Conservation (phyloP, 2,888 invertebrate genomes). For the Alsophila aescularia region DNA sequence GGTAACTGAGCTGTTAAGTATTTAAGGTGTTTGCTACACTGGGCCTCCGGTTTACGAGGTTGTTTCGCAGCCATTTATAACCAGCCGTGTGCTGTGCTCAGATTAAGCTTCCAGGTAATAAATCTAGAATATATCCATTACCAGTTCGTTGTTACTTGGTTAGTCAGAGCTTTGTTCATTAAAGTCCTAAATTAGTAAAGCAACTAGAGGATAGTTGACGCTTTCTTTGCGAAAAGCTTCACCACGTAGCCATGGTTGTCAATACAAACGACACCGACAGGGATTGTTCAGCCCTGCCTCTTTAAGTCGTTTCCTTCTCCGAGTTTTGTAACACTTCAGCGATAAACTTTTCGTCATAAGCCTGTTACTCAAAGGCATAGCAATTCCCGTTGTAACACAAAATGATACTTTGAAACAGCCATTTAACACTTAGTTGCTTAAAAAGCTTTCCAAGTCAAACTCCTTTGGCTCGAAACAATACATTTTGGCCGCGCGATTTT, state of each 20-base stretch:
- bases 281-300: background rate
- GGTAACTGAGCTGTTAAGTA: conserved; percentile 65
- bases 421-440: conserved; percentile 52
- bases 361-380: conserved; percentile 23
- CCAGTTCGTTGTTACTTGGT: conserved; percentile 13
- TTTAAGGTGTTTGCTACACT: conserved; percentile 65
- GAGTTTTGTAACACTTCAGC: conserved; percentile 24
- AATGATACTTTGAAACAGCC: conserved; percentile 47
- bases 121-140: conserved; percentile 22
- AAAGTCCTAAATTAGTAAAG: background rate
- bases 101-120: conserved; percentile 36
- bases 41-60: conserved; percentile 54
- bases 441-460: conserved; percentile 54
- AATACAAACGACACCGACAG: background rate
- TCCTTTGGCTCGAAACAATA: conserved; percentile 49
- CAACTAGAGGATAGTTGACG: background rate
- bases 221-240: background rate
- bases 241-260: background rate
- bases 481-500: conserved; percentile 50
- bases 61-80: conserved; percentile 42
- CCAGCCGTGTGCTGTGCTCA: conserved; percentile 28
- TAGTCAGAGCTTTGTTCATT: conserved; percentile 13
- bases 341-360: conserved; percentile 32
- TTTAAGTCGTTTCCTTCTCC: conserved; percentile 20
- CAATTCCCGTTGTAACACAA: conserved; percentile 30